These are phyloP conservation scores for Sus scrofa DNA, from an alignment of 2,113 vertebrate genomes.

Conservation along the genomic window DNA sequence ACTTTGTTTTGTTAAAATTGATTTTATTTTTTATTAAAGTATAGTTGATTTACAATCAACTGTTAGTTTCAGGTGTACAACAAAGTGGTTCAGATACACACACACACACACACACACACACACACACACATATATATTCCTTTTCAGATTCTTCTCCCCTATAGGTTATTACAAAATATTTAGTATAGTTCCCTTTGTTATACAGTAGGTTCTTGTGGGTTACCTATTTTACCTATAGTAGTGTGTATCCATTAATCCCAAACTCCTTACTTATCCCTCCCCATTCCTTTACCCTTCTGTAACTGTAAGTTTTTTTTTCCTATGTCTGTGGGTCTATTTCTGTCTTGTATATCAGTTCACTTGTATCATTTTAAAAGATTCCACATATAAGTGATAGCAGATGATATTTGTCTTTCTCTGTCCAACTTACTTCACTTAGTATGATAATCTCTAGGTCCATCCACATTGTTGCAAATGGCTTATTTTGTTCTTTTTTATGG, in stretches of 20 bases:
- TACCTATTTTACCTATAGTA: background rate
- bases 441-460: background rate
- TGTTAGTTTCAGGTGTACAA: background rate
- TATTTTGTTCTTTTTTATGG: background rate
- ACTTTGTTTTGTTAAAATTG: background rate
- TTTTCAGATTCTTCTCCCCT: background rate
- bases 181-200: background rate
- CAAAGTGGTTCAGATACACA: background rate
- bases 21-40: background rate
- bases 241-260: background rate
- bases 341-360: background rate
- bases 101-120: too few species aligned
- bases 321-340: background rate
- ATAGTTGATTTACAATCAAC: background rate
- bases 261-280: background rate
- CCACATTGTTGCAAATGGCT: background rate
- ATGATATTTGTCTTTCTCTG: background rate
- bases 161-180: background rate
- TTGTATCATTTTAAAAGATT: background rate
- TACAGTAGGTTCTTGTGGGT: background rate
- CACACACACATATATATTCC: too few species aligned
- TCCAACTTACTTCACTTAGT: background rate
- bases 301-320: background rate
- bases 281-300: background rate
- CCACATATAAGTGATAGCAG: background rate